Conservation (phyloP, 1,140 invertebrate species). For the Zophobas atratus region DNA sequence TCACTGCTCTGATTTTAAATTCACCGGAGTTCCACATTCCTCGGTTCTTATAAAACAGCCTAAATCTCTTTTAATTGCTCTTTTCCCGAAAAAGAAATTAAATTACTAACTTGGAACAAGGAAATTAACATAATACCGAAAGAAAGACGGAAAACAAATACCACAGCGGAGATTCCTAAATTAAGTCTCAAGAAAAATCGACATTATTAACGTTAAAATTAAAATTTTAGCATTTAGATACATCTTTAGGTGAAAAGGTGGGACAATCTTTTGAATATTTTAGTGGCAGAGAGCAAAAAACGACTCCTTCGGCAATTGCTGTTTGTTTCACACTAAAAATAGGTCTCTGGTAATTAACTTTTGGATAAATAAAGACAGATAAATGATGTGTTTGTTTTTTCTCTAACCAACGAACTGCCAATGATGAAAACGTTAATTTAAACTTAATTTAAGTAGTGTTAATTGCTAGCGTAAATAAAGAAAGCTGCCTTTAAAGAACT, state of each 20-base stretch:
- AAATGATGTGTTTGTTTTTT: too few species aligned
- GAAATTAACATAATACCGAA: constrained; percentile 27
- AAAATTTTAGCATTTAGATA: background rate
- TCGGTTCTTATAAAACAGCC: constrained; percentile 17
- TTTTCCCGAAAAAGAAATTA: constrained; percentile 34
- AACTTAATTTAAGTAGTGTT: too few species aligned
- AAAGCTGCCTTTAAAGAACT: too few species aligned
- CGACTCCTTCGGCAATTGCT: too few species aligned
- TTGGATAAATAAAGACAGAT: too few species aligned
- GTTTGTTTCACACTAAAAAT: too few species aligned
- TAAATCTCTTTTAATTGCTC: constrained; percentile 37
- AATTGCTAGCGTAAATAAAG: too few species aligned
- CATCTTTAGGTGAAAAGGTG: background rate
- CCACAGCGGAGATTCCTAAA: constrained; percentile 4
- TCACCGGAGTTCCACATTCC: constrained; percentile 14
- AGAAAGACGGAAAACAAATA: constrained; percentile 15
- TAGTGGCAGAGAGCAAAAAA: too few species aligned
- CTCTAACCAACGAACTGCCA: too few species aligned
- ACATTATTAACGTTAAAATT: constrained; percentile 17
- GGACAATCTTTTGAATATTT: too few species aligned
- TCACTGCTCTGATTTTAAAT: constrained; percentile 5
- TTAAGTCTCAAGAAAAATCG: constrained; percentile 2
- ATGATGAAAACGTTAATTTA: too few species aligned
- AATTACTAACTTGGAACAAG: constrained; percentile 27
- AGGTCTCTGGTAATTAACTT: too few species aligned